phyloP scores from a whole-genome alignment of 2,888 invertebrate species.

The Orthosia gothica region DNA sequence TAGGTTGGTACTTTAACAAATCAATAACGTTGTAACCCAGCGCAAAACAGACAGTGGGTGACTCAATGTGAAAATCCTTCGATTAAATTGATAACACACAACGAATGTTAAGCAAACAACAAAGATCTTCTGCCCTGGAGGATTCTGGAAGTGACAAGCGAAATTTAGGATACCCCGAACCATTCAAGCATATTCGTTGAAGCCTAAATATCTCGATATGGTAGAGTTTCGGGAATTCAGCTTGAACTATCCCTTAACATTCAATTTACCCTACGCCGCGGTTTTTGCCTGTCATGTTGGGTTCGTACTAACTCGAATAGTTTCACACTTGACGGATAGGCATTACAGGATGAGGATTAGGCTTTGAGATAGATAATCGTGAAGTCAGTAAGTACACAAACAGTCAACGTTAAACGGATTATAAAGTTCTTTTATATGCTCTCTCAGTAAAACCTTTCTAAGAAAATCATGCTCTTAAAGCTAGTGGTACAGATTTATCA shows the following conservation, averaged over 20 bases:
- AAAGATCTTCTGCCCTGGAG: too few relatives aligned
- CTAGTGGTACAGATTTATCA: too few relatives aligned
- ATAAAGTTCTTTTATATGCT: too few relatives aligned
- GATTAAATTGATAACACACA: too few relatives aligned
- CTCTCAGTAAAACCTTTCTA: too few relatives aligned
- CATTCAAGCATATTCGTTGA: not conserved
- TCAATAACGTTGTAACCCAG: too few relatives aligned
- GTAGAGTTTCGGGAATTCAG: not conserved
- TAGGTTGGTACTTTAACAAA: too few relatives aligned
- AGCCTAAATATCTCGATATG: not conserved
- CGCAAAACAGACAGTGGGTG: too few relatives aligned
- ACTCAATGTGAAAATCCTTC: too few relatives aligned
- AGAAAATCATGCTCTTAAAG: too few relatives aligned
- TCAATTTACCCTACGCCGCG: not conserved
- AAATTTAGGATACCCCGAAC: not conserved
- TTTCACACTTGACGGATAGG: constrained; percentile 5
- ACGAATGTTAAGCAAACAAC: too few relatives aligned
- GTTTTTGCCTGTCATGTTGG: constrained; percentile 16
- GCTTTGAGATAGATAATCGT: not conserved
- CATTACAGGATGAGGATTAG: not conserved
- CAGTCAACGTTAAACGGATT: too few relatives aligned
- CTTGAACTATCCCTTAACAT: constrained; percentile 1
- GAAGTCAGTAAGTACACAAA: not conserved
- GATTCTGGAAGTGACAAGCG: not conserved
- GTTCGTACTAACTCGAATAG: constrained; percentile 6